A percentile compares a stretch with the other conserved stretches of the same genome.
Evolutionary conservation across 2,797 vertebrate species (phyloP).

Genomic region (Mormyrops attenuatus): DNA sequence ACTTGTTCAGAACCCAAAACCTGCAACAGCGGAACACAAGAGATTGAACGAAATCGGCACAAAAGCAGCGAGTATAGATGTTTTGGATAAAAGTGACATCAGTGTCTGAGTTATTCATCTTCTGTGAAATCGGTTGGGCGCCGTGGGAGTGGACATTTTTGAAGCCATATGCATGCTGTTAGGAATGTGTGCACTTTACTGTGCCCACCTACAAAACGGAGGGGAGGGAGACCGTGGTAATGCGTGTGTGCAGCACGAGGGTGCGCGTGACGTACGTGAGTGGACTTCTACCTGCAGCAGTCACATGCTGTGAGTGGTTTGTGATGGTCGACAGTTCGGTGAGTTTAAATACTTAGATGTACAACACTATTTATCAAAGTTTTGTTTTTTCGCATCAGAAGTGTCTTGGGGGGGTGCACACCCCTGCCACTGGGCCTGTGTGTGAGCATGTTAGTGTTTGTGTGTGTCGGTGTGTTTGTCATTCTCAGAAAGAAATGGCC

Average conservation of each 20-base stretch:
- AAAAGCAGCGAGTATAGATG: background rate
- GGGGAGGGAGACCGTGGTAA: background rate
- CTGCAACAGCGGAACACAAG: background rate
- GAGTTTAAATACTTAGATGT: background rate
- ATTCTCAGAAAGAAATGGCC: slow-evolving; percentile 35
- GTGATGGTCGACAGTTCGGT: background rate
- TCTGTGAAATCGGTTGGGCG: background rate
- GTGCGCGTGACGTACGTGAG: too few species aligned
- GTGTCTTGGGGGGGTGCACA: too few species aligned
- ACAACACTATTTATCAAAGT: too few species aligned
- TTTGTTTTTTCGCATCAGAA: too few species aligned
- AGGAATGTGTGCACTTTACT: background rate
- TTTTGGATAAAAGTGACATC: background rate
- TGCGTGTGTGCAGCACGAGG: too few species aligned
- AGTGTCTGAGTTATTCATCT: background rate
- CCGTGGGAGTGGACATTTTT: background rate
- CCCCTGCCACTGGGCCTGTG: background rate
- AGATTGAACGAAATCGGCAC: background rate
- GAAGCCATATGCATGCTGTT: background rate
- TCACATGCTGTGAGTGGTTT: background rate
- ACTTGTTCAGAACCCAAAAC: background rate
- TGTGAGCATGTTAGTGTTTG: background rate
- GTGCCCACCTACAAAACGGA: background rate
- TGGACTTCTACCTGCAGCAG: background rate
- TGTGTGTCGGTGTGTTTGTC: slow-evolving; percentile 24